These are phyloP conservation scores for Peromyscus attwateri DNA, from an alignment of 2,797 vertebrate species.

Conservation along the genomic window DNA sequence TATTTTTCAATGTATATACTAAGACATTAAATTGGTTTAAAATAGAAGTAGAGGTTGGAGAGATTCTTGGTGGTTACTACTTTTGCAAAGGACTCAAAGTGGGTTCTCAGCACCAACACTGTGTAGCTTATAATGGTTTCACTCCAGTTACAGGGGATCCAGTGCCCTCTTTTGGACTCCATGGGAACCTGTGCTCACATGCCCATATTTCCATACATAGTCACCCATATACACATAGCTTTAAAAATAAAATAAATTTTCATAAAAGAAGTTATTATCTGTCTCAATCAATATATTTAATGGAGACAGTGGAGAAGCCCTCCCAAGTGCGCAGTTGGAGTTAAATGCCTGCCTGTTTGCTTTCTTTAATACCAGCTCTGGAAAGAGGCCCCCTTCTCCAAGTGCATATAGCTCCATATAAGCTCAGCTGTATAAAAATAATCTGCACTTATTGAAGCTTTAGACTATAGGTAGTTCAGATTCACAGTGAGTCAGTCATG, in stretches of 20 bases:
- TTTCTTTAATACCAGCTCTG: not conserved
- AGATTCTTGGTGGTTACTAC: not conserved
- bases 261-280: not conserved
- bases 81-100: not conserved
- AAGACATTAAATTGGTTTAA: not conserved
- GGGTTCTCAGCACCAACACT: not conserved
- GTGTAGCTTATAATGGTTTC: not conserved
- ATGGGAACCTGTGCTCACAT: not conserved
- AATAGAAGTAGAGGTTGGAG: not conserved
- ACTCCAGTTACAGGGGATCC: not conserved
- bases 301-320: not conserved
- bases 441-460: not conserved
- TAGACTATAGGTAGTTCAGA: not conserved
- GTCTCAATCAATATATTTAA: not conserved
- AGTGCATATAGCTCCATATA: not conserved
- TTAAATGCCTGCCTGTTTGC: not conserved
- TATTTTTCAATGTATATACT: not conserved
- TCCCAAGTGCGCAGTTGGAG: not conserved
- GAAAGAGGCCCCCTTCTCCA: not conserved
- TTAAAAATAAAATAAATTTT: not conserved
- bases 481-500: not conserved
- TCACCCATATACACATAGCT: not conserved
- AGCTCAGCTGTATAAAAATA: not conserved
- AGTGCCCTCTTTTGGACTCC: not conserved
- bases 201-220: too few species aligned